Evolutionary conservation across 2,797 vertebrate genomes (phyloP).

Genomic region (Enteromius unitaeniatus): DNA sequence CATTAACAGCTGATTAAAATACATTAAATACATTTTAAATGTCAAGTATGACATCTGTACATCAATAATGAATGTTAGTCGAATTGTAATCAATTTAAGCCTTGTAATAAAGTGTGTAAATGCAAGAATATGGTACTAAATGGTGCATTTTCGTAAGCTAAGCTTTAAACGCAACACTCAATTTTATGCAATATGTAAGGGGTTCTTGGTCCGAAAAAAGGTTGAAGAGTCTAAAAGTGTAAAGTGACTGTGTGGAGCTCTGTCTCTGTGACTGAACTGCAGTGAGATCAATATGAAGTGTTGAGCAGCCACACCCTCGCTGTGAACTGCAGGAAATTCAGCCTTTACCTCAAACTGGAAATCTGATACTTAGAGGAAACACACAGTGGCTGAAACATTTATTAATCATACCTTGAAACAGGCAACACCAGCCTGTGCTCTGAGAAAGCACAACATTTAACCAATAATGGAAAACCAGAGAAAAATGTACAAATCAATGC

Average conservation of each 20-base stretch:
- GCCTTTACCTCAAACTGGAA: neutral
- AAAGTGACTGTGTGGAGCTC: neutral
- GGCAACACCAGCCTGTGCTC: neutral
- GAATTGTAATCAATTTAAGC: neutral
- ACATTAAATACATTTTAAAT: neutral
- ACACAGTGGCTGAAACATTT: neutral
- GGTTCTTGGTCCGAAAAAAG: neutral
- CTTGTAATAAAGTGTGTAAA: neutral
- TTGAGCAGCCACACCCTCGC: conserved; percentile 42
- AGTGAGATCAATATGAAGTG: conserved; percentile 60
- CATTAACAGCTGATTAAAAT: neutral
- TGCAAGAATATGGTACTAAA: neutral
- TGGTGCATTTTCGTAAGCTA: neutral
- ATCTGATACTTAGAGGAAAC: conserved; percentile 3
- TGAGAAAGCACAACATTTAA: neutral
- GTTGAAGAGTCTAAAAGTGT: neutral
- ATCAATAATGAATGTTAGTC: neutral
- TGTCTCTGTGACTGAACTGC: conserved; percentile 45
- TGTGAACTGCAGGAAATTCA: conserved; percentile 29
- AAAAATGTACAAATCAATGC: neutral
- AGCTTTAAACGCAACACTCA: neutral
- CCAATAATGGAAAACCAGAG: neutral
- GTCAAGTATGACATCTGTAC: neutral
- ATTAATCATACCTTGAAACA: conserved; percentile 1
- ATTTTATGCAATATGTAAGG: neutral